Evolutionary conservation across 2,113 vertebrate genomes (phyloP).

Genomic region (Cariama cristata): DNA sequence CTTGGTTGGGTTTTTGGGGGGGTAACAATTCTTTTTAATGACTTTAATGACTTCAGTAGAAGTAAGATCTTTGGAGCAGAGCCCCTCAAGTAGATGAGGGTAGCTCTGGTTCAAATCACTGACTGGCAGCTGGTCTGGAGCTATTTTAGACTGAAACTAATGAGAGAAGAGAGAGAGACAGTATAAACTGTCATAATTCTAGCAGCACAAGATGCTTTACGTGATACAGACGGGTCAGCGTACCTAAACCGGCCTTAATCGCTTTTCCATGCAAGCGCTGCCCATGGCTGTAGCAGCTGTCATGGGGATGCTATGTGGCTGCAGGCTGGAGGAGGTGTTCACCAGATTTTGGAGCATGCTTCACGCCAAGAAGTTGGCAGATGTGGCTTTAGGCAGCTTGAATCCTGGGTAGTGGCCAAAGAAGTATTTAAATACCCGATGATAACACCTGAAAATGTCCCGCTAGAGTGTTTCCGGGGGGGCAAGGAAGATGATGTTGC

Average conservation of each 20-base stretch:
- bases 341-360: background rate
- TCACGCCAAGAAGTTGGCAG: fast-evolving
- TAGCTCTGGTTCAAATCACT: background rate
- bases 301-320: background rate
- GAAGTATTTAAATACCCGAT: background rate
- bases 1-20: background rate
- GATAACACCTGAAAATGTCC: background rate
- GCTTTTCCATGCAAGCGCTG: fast-evolving
- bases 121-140: background rate
- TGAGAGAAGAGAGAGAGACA: too few relatives aligned
- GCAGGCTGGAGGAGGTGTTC: background rate
- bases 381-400: background rate
- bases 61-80: background rate
- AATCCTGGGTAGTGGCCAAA: background rate
- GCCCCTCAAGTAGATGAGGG: background rate
- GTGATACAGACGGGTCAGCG: fast-evolving
- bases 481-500: background rate
- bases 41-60: background rate
- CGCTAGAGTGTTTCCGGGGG: background rate
- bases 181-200: background rate
- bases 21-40: background rate
- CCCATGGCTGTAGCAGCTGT: background rate
- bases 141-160: background rate
- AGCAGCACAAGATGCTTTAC: background rate
- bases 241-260: background rate